Base-by-base conservation (phyloP, 2,797 vertebrate genomes). In the Acomys russatus region DNA sequence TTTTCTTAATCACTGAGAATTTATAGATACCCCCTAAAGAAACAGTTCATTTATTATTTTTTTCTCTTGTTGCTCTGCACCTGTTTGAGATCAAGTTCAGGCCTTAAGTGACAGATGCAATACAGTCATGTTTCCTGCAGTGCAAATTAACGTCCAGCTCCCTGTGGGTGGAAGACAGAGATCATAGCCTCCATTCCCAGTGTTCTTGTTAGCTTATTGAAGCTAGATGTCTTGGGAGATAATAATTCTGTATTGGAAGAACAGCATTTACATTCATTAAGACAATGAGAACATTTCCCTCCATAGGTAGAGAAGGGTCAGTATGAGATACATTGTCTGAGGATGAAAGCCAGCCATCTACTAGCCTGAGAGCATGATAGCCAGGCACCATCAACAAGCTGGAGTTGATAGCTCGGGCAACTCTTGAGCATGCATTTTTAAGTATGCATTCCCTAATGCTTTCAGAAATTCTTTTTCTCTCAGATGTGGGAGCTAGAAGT, bases 191-290 rank as follows among this genome's bases (percentile, higher is more conserved):
- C 54, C 25, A 30, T 86, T 95, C 91, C 61, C 74, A n/a, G 68
- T 56, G 70, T 90, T 89, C 78, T 85, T 77, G 11, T 82, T 87
- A 94, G 71, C 66, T 90, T 93, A 82, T 49, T 91, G 68, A 89
- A 94, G 76, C 95, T 66, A 89, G 71, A 44, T 74, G 59, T 91
- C 56, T 93, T 77, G 68, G 79, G 9, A 95, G 82, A 68, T 91
- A 93, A 94, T 64, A 71, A 68, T 51, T 87, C 54, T 70, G n/a
- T 33, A 0, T 59, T 66, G 49, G 78, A 88, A 61, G 49, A 73
- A 12, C 25, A 90, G 17, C 66, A 80, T 94, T 61, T 44, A 22
- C 35, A 88, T 61, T 88, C 56, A 79, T 49, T 92, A 94, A 93
- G 68, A 88, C 54, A 86, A 49, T 82, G 44, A 73, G 28, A 76